Conservation (phyloP, 1,140 invertebrate genomes). For the Drosophila sp. region DNA sequence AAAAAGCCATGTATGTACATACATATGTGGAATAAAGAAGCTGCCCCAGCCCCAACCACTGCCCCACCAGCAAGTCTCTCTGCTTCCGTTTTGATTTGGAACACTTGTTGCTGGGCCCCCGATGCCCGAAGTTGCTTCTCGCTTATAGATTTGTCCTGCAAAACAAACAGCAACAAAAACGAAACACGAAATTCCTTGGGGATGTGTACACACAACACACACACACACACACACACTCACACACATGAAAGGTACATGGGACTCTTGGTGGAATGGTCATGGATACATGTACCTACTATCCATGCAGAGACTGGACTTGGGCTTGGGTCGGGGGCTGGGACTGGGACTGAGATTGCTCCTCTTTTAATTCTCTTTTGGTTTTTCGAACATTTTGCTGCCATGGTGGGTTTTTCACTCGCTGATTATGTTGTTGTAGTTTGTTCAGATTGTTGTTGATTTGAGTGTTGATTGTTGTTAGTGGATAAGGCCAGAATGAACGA, state of each 20-base stretch:
- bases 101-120: constrained; percentile 61
- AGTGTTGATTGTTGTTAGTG: constrained; percentile 77
- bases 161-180: constrained; percentile 33
- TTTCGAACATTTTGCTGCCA: constrained; percentile 44
- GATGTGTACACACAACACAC: constrained; percentile 61
- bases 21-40: constrained; percentile 74
- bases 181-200: constrained; percentile 67
- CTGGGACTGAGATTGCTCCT: constrained; percentile 10
- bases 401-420: constrained; percentile 12
- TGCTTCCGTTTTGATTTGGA: constrained; percentile 78
- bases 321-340: neutral
- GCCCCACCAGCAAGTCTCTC: constrained; percentile 9
- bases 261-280: constrained; percentile 36
- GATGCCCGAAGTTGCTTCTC: constrained; percentile 24
- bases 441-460: constrained; percentile 76
- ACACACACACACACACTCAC: constrained; percentile 40
- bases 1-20: constrained; percentile 66
- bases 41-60: constrained; percentile 23
- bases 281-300: constrained; percentile 19
- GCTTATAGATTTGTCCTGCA: constrained; percentile 66
- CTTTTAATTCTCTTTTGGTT: constrained; percentile 34
- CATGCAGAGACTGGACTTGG: neutral
- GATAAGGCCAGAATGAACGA: constrained; percentile 27
- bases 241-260: constrained; percentile 39
- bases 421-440: constrained; percentile 79